phyloP scores from a whole-genome alignment of 2,797 vertebrate species.

The Acridotheres tristis region DNA sequence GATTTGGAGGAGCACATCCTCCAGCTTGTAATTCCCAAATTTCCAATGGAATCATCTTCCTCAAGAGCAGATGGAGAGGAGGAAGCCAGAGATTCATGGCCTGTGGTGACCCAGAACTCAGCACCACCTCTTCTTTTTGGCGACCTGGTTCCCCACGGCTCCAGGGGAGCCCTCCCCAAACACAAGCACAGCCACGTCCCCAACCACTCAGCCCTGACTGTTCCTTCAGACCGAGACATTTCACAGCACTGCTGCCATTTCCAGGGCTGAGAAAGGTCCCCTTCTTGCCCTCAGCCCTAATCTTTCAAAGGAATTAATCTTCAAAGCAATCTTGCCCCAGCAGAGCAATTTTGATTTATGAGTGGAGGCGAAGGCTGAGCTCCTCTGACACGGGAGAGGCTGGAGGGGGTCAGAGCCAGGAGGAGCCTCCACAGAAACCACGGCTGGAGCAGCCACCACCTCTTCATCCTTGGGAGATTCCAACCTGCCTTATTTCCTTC shows the following conservation, averaged over 20 bases:
- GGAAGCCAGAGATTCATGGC: neutral
- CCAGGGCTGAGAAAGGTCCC: conserved; percentile 17
- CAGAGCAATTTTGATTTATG: conserved; percentile 19
- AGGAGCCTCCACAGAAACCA: neutral
- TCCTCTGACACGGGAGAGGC: neutral
- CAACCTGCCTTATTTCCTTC: neutral
- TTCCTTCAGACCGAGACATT: neutral
- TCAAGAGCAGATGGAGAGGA: neutral
- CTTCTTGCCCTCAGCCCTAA: conserved; percentile 15
- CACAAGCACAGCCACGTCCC: neutral
- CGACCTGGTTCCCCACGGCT: fast-evolving
- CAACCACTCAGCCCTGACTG: neutral
- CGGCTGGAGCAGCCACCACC: neutral
- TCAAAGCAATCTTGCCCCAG: conserved; percentile 8
- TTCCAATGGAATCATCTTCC: fast-evolving
- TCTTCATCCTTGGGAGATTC: neutral
- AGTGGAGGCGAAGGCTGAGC: neutral
- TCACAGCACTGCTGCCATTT: neutral
- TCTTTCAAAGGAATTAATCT: conserved; percentile 42
- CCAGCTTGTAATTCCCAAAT: neutral
- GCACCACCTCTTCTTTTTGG: neutral
- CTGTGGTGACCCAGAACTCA: neutral
- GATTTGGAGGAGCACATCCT: neutral
- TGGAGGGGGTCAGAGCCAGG: neutral
- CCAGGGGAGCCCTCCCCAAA: neutral